Conservation (phyloP, 2,888 invertebrate species). For the Tachina fera region DNA sequence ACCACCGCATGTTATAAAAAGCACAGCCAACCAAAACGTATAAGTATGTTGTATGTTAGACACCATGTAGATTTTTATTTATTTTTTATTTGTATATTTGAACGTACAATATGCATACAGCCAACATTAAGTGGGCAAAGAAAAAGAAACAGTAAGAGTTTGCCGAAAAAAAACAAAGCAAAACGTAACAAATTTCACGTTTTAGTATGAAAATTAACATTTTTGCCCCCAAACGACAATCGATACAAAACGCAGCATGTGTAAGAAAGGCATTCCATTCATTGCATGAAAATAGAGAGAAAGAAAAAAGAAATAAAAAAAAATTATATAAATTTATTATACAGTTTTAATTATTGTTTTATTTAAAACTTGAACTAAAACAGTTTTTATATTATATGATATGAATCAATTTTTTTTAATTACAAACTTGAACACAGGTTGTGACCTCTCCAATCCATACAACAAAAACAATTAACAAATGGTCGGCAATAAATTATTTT, state of each 20-base stretch:
- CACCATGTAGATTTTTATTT: slow-evolving; percentile 48
- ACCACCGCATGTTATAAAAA: slow-evolving; percentile 62
- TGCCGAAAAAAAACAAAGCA: slow-evolving; percentile 52
- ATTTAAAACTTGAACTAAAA: neutral
- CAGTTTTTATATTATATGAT: neutral
- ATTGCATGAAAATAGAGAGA: slow-evolving; percentile 17
- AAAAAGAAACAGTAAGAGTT: slow-evolving; percentile 60
- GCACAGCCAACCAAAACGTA: slow-evolving; percentile 67
- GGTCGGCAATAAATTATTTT: neutral
- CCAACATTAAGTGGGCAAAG: slow-evolving; percentile 29
- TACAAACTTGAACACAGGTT: slow-evolving; percentile 28
- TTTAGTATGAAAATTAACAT: slow-evolving; percentile 67
- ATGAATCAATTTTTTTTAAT: slow-evolving; percentile 21
- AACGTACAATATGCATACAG: slow-evolving; percentile 52
- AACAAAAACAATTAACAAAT: neutral
- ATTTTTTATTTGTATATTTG: slow-evolving; percentile 6
- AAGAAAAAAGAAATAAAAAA: neutral
- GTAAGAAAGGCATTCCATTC: slow-evolving; percentile 9
- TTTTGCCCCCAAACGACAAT: slow-evolving; percentile 58
- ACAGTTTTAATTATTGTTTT: slow-evolving; percentile 4
- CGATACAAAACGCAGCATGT: slow-evolving; percentile 41
- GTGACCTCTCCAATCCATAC: slow-evolving; percentile 11
- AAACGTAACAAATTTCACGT: slow-evolving; percentile 70
- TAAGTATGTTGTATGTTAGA: slow-evolving; percentile 44
- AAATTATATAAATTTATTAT: neutral